Conservation (phyloP, 2,888 invertebrate genomes). For the Globia sparganii region DNA sequence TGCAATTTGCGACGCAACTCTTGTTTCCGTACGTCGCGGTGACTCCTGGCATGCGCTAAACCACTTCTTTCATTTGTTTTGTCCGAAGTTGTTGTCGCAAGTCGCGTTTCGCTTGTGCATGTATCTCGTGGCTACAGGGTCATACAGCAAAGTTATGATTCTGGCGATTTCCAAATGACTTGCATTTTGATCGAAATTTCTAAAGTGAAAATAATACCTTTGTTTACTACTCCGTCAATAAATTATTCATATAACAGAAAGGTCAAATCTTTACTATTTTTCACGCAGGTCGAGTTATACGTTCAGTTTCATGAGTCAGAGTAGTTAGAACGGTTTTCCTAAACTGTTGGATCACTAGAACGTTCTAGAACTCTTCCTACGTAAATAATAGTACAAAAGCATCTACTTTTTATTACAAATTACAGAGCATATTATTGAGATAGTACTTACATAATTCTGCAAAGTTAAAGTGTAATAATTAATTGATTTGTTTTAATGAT, state of each 20-base stretch:
- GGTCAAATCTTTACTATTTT: not conserved
- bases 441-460: conserved; percentile 51
- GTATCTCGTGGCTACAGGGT: not conserved
- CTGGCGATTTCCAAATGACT: not conserved
- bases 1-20: not conserved
- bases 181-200: not conserved
- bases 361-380: not conserved
- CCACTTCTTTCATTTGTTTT: not conserved
- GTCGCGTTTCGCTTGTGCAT: not conserved
- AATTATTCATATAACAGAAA: not conserved
- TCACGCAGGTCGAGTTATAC: not conserved
- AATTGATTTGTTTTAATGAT: conserved; percentile 19
- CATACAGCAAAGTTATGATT: not conserved
- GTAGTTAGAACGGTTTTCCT: not conserved
- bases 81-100: not conserved
- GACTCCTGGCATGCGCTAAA: not conserved
- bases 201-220: not conserved
- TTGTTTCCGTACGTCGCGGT: not conserved
- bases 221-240: conserved; percentile 12
- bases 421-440: conserved; percentile 16
- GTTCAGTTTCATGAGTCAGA: not conserved
- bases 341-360: not conserved
- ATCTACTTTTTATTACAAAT: conserved; percentile 13
- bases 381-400: conserved; percentile 6
- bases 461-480: conserved; percentile 34